Conservation (phyloP, 2,797 vertebrate genomes). For the Sebastes iracundus region DNA sequence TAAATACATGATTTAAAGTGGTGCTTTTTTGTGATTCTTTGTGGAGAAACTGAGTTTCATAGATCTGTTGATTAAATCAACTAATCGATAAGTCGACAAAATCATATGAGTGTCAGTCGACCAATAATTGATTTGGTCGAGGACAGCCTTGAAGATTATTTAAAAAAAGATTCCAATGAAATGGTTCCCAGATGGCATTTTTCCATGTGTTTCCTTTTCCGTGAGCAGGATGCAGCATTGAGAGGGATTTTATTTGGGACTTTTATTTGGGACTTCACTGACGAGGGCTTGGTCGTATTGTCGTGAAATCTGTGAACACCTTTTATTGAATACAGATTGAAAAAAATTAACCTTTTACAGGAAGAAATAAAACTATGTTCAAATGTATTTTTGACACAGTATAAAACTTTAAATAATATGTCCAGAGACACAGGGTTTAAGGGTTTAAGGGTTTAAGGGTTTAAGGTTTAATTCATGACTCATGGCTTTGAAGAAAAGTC, state of each 20-base stretch:
- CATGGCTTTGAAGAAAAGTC: background rate
- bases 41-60: background rate
- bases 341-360: background rate
- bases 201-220: background rate
- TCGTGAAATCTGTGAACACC: background rate
- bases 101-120: too few species aligned
- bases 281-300: background rate
- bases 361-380: background rate
- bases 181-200: background rate
- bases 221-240: background rate
- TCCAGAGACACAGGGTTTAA: background rate
- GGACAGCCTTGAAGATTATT: background rate
- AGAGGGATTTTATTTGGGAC: background rate
- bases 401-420: background rate
- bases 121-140: accelerated
- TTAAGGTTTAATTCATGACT: background rate
- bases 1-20: background rate
- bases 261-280: background rate
- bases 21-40: background rate
- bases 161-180: background rate
- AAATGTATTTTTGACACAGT: background rate
- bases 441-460: background rate
- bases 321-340: background rate
- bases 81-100: too few species aligned
- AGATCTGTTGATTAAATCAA: background rate